Conservation (phyloP, 30 jellyfish, hydroid and myxozoan species). For the Pelagia noctiluca region DNA sequence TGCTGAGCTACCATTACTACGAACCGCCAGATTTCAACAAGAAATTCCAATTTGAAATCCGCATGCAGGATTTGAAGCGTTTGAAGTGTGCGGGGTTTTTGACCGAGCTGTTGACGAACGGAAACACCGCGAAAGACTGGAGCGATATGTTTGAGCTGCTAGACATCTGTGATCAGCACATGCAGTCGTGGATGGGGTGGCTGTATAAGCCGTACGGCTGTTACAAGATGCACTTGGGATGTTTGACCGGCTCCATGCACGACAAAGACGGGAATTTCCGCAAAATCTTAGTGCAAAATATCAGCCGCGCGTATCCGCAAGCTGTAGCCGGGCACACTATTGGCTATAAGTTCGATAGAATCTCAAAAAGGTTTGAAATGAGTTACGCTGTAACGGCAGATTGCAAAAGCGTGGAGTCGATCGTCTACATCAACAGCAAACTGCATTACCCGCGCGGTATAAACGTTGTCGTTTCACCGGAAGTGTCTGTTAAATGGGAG, state of each 20-base stretch:
- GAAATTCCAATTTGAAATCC: conserved; percentile 77
- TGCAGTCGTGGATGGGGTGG: conserved; percentile 99
- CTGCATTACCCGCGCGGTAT: conserved; percentile 89
- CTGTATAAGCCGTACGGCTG: conserved; percentile 95
- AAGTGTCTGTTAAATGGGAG: conserved; percentile 51
- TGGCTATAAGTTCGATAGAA: conserved; percentile 56
- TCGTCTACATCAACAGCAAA: conserved; percentile 73
- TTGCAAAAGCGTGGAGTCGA: conserved; percentile 69
- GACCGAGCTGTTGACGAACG: conserved; percentile 88
- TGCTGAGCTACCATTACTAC: conserved; percentile 93
- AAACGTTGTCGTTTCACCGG: conserved; percentile 51
- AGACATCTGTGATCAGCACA: conserved; percentile 77
- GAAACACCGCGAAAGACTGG: conserved; percentile 70
- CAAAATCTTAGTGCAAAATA: conserved; percentile 76
- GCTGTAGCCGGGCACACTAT: conserved; percentile 94
- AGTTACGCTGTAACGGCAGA: conserved; percentile 53
- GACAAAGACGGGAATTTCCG: conserved; percentile 63
- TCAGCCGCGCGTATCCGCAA: conserved; percentile 94
- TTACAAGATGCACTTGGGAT: conserved; percentile 65
- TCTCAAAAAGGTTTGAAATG: conserved; percentile 59
- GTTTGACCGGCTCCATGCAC: conserved; percentile 47
- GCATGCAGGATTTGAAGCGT: conserved; percentile 85
- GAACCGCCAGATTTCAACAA: conserved; percentile 99
- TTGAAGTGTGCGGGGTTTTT: conserved; percentile 92
- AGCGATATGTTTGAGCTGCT: conserved; percentile 78